Evolutionary conservation across 2,113 vertebrate species (phyloP).

Genomic region (Megaceryle torquata): DNA sequence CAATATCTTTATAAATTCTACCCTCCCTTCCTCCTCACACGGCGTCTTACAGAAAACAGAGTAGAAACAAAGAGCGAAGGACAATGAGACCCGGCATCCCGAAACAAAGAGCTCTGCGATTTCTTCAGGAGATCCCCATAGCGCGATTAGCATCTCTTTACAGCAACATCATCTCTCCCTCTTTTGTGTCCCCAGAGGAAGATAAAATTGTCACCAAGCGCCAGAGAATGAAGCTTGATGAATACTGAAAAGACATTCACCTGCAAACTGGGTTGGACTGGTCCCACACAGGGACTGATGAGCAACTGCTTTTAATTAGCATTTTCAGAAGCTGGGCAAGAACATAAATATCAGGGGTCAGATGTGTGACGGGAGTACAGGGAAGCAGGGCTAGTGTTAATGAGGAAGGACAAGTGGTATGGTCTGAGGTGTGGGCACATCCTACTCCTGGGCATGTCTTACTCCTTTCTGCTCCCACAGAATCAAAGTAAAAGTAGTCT

Average conservation of each 20-base stretch:
- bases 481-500: neutral
- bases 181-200: slow-evolving; percentile 45
- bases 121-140: slow-evolving; percentile 45
- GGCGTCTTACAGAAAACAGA: neutral
- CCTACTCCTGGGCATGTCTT: neutral
- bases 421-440: neutral
- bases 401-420: neutral
- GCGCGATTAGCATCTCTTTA: slow-evolving; percentile 51
- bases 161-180: slow-evolving; percentile 28
- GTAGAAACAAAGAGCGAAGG: slow-evolving; percentile 9
- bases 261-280: neutral
- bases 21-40: neutral
- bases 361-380: rapidly evolving
- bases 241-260: slow-evolving; percentile 37
- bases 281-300: neutral
- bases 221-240: slow-evolving; percentile 17
- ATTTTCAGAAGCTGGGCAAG: neutral
- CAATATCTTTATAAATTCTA: slow-evolving; percentile 23
- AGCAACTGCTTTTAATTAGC: neutral
- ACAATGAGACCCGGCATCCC: neutral
- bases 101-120: slow-evolving; percentile 2
- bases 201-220: slow-evolving; percentile 33
- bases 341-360: neutral
- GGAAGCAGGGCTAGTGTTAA: neutral
- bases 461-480: neutral